Percentiles rank a stretch among this genome's conserved stretches.
phyloP scores from a whole-genome alignment of 2,113 vertebrate genomes.

The Mastomys natalensis region DNA sequence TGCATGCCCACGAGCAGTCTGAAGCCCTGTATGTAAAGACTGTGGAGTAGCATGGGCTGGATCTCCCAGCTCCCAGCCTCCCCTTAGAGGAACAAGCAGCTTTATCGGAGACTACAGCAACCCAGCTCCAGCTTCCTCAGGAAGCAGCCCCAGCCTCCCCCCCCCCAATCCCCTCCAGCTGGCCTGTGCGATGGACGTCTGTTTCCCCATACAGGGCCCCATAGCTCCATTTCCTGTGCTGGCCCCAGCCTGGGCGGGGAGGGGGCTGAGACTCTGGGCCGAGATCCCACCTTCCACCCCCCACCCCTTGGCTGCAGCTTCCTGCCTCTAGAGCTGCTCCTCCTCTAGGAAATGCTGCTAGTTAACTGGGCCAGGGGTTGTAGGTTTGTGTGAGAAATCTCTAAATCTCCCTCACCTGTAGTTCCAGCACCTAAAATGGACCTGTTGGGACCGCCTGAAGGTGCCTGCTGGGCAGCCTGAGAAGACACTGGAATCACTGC shows the following conservation, averaged over 20 bases:
- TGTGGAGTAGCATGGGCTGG: not conserved
- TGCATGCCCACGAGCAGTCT: not conserved
- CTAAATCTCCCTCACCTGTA: slow-evolving; percentile 75
- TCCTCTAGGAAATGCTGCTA: slow-evolving; percentile 58
- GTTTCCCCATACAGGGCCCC: slow-evolving; percentile 75
- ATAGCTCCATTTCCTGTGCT: slow-evolving; percentile 79
- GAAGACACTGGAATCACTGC: slow-evolving; percentile 90
- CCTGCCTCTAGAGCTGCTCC: slow-evolving; percentile 57
- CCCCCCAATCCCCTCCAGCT: not conserved
- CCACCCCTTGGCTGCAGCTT: slow-evolving; percentile 40
- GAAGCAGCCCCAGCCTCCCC: slow-evolving; percentile 60
- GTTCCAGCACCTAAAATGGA: slow-evolving; percentile 89
- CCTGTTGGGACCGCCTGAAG: slow-evolving; percentile 89
- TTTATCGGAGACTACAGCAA: slow-evolving; percentile 72
- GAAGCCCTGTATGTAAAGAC: not conserved
- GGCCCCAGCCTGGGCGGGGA: slow-evolving; percentile 60
- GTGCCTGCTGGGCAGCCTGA: slow-evolving; percentile 88
- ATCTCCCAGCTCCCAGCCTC: not conserved
- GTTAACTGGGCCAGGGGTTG: slow-evolving; percentile 17
- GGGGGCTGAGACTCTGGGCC: slow-evolving; percentile 69
- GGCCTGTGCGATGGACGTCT: slow-evolving; percentile 69
- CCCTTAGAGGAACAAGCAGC: slow-evolving; percentile 49
- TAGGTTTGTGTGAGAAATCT: not conserved
- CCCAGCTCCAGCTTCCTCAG: slow-evolving; percentile 77
- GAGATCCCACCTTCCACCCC: slow-evolving; percentile 66